Conservation (phyloP, 2,113 vertebrate species). For the Irena cyanogastra region DNA sequence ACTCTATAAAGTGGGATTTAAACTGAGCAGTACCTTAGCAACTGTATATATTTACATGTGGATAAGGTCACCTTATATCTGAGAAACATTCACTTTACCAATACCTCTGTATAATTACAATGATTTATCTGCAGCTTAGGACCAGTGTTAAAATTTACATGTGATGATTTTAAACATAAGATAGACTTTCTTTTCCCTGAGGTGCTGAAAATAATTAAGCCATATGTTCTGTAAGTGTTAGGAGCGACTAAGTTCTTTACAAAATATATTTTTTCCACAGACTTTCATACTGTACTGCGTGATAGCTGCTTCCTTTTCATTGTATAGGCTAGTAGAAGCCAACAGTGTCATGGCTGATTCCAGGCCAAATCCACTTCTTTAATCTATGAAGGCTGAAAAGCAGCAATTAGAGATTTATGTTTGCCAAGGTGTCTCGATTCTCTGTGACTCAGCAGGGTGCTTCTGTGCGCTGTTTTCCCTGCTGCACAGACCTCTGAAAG, state of each 20-base stretch:
- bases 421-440: neutral
- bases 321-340: neutral
- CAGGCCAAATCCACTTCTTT: neutral
- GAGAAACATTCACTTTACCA: neutral
- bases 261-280: neutral
- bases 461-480: neutral
- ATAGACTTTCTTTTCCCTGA: neutral
- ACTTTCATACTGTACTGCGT: neutral
- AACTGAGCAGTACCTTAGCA: neutral
- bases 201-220: neutral
- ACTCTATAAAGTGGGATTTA: neutral
- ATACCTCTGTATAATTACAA: neutral
- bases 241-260: neutral
- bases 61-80: conserved; percentile 12
- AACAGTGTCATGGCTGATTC: neutral
- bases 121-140: neutral
- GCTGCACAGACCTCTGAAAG: neutral
- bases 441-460: neutral
- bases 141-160: neutral
- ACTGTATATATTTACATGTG: conserved; percentile 16
- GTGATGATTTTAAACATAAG: neutral
- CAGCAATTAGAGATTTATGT: neutral
- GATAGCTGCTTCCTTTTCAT: neutral
- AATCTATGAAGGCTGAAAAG: neutral
- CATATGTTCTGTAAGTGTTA: neutral